A percentile compares a stretch with the other conserved stretches of the same genome.
phyloP scores from a whole-genome alignment of 2,113 vertebrate species.

The Plecturocebus donacophilus region DNA sequence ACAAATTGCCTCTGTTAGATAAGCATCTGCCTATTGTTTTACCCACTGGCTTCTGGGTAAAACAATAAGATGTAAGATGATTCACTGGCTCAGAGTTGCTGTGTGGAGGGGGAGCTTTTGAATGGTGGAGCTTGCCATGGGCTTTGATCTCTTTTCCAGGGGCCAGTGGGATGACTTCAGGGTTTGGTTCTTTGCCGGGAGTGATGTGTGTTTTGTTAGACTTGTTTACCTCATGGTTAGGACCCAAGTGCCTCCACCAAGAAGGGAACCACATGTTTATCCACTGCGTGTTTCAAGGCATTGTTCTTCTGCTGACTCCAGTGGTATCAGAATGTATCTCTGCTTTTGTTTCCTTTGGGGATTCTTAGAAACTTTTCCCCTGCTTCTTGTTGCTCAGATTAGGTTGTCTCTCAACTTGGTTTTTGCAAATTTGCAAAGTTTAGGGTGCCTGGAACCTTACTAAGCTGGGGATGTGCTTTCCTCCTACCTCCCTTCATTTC shows the following conservation, averaged over 20 bases:
- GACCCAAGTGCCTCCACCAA: slow-evolving; percentile 69
- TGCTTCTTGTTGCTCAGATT: neutral
- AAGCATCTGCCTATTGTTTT: slow-evolving; percentile 76
- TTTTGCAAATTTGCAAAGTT: slow-evolving; percentile 29
- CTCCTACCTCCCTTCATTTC: neutral
- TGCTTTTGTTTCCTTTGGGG: slow-evolving; percentile 28
- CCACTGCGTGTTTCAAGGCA: neutral
- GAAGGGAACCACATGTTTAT: slow-evolving; percentile 71
- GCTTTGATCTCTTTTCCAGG: slow-evolving; percentile 80
- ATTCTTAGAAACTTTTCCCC: neutral
- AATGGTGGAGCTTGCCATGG: slow-evolving; percentile 58
- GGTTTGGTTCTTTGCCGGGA: slow-evolving; percentile 75
- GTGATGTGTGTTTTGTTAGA: slow-evolving; percentile 78
- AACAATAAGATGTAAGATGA: slow-evolving; percentile 25
- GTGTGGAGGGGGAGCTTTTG: slow-evolving; percentile 47
- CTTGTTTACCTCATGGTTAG: slow-evolving; percentile 77
- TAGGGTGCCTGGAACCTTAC: neutral
- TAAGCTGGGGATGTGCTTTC: neutral
- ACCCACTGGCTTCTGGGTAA: slow-evolving; percentile 49
- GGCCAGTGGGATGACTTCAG: slow-evolving; percentile 78
- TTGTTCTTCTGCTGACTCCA: slow-evolving; percentile 36
- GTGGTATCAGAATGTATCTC: neutral
- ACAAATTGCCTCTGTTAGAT: slow-evolving; percentile 68
- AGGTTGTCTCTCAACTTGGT: neutral
- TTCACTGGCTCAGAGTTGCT: slow-evolving; percentile 62